Percentiles rank a stretch among this genome's conserved stretches.
Conservation (phyloP, 2,797 vertebrate species). For the Tadarida brasiliensis region DNA sequence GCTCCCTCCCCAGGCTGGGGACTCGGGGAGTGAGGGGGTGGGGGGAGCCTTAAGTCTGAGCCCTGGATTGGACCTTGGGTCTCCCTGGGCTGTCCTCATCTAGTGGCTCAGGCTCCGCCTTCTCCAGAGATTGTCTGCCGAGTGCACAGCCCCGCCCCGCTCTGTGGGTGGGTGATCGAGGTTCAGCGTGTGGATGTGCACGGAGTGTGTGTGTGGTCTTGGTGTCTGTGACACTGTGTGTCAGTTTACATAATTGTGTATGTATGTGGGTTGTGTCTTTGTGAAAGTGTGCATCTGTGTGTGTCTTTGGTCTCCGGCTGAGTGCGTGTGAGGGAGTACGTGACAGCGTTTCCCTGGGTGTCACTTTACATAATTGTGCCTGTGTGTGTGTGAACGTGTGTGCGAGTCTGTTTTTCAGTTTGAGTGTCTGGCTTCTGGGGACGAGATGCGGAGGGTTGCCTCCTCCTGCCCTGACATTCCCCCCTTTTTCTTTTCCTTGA, state of each 20-base stretch:
- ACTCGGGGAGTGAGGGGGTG: not conserved
- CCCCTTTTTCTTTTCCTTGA: not conserved
- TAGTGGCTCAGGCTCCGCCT: not conserved
- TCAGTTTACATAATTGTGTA: not conserved
- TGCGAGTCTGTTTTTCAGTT: too few species aligned
- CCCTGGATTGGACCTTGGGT: not conserved
- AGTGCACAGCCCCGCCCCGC: not conserved
- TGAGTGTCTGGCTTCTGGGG: not conserved
- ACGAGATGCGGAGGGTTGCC: not conserved
- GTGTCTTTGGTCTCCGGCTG: not conserved
- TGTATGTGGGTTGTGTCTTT: not conserved
- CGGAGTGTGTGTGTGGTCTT: not conserved
- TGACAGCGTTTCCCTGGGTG: not conserved
- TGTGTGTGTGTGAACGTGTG: not conserved
- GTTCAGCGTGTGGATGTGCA: not conserved
- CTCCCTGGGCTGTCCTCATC: not conserved
- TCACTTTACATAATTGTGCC: not conserved
- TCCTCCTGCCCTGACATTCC: not conserved
- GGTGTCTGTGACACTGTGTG: not conserved
- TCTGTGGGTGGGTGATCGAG: not conserved
- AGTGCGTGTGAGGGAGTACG: not conserved
- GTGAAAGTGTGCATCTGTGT: not conserved
- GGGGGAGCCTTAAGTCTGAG: not conserved
- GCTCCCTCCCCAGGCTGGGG: not conserved
- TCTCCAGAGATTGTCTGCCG: not conserved